Percentiles rank a stretch among this genome's conserved stretches.
Conservation (phyloP, 2,888 invertebrate genomes). For the Sesia apiformis region DNA sequence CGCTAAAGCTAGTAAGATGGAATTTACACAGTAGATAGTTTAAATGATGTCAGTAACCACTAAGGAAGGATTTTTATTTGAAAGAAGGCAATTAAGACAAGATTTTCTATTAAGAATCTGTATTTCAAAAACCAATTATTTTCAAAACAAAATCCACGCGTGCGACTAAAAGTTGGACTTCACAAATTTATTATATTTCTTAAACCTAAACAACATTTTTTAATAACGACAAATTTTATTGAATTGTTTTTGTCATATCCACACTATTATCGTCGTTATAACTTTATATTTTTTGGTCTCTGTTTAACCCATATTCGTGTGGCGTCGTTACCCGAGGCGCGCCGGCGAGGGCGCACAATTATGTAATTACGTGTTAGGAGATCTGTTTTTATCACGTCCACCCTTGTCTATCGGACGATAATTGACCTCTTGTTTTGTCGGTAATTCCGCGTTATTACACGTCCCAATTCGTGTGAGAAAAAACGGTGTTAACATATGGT, state of each 20-base stretch:
- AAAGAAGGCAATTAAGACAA: too few relatives aligned
- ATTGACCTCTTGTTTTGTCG: slow-evolving; percentile 66
- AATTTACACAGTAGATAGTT: too few relatives aligned
- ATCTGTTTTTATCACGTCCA: slow-evolving; percentile 75
- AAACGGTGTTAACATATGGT: slow-evolving; percentile 3
- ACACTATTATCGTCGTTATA: slow-evolving; percentile 19
- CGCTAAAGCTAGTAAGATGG: too few relatives aligned
- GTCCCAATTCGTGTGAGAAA: slow-evolving; percentile 18
- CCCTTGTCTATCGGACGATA: slow-evolving; percentile 70
- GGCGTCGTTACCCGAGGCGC: slow-evolving; percentile 61
- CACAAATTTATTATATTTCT: too few relatives aligned
- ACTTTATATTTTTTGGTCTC: slow-evolving; percentile 48
- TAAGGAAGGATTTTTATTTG: too few relatives aligned
- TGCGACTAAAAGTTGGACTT: too few relatives aligned
- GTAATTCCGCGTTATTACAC: slow-evolving; percentile 51
- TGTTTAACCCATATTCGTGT: slow-evolving; percentile 62
- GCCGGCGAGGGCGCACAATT: slow-evolving; percentile 62
- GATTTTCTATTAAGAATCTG: too few relatives aligned
- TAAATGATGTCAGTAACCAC: too few relatives aligned
- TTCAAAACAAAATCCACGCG: too few relatives aligned
- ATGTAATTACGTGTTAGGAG: slow-evolving; percentile 73
- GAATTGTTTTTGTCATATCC: slow-evolving; percentile 2
- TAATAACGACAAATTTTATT: too few relatives aligned
- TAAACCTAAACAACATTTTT: too few relatives aligned
- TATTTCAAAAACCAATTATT: too few relatives aligned